Base-by-base conservation (phyloP, 1,140 invertebrate species). In the Melitaea cinxia region DNA sequence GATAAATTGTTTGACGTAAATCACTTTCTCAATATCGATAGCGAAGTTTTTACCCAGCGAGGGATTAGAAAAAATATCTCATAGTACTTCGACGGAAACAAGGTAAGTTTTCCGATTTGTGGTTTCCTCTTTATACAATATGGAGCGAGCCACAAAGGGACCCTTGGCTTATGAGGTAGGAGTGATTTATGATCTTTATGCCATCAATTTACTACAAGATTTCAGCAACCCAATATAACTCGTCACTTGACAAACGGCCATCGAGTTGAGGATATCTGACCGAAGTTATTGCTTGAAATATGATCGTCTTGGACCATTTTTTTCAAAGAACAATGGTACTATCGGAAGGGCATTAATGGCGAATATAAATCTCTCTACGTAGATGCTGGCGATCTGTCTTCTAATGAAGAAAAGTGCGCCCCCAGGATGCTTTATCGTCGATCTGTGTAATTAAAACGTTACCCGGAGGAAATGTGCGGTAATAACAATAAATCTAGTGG, bases 381-480 rank as follows among this genome's bases (percentile, higher is more conserved):
- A 77, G 80, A 83, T 79, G 77, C 80, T 70, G 69, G 73, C 82
- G 60, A 87, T 91, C 79, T 81, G 80, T 89, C 88, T 90, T 90
- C 70, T 90, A 90, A 91, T 91, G 86, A 91, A 91, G 88, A 89
- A 89, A 91, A 89, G 88, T 91, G 85, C 84, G 86, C 86, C 82
- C 79, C 73, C 78, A 73, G 80, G 86, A 91, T 91, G 85, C 59
- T 91, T 91, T 91, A 91, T 88, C 86, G 85, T 70, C 88, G 86
- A 91, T 90, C 88, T 87, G 80, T 88, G 88, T 90, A 90, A 90
- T 90, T 90, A 89, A 90, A 90, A 90, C 88, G 88, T 88, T 89
- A 85, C 88, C 85, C 86, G 78, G 62, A 90, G 88, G 88, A 90
- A 90, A 90, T 87, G 85, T 82, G 78, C 69, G 80, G 86, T 80